Evolutionary conservation across 2,888 invertebrate species (phyloP).

Genomic region (Molanna angustata): DNA sequence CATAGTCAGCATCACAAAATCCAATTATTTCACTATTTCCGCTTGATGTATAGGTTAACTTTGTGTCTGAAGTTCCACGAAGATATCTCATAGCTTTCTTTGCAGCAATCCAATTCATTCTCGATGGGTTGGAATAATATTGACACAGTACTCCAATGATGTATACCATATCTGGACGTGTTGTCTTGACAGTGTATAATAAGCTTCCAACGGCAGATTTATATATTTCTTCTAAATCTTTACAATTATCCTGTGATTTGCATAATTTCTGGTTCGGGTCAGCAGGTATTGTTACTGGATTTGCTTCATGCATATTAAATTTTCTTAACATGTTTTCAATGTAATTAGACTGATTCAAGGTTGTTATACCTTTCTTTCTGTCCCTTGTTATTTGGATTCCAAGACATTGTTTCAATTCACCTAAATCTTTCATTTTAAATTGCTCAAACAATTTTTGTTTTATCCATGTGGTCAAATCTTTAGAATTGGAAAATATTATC

Average conservation of each 20-base stretch:
- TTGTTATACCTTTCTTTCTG: neutral
- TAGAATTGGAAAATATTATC: slow-evolving; percentile 1
- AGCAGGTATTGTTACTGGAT: neutral
- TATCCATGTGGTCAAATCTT: neutral
- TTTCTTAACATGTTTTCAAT: slow-evolving; percentile 4
- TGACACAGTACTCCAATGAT: slow-evolving; percentile 33
- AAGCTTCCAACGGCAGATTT: slow-evolving; percentile 3
- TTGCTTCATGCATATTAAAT: slow-evolving; percentile 4
- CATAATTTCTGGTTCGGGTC: neutral
- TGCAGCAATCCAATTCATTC: slow-evolving; percentile 29
- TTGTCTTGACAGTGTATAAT: slow-evolving; percentile 15
- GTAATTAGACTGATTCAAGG: neutral
- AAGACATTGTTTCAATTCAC: neutral
- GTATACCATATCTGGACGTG: slow-evolving; percentile 34
- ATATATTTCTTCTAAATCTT: neutral
- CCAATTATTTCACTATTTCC: neutral
- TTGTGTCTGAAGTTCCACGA: slow-evolving; percentile 31
- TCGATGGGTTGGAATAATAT: slow-evolving; percentile 30
- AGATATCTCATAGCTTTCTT: slow-evolving; percentile 33
- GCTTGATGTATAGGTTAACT: slow-evolving; percentile 3
- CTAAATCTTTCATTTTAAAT: slow-evolving; percentile 5
- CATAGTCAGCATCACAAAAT: slow-evolving; percentile 11
- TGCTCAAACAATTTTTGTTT: neutral
- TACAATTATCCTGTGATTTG: neutral
- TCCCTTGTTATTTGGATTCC: slow-evolving; percentile 2